Base-by-base conservation (phyloP, 1,140 invertebrate genomes). In the Leptopilina clavipes region DNA sequence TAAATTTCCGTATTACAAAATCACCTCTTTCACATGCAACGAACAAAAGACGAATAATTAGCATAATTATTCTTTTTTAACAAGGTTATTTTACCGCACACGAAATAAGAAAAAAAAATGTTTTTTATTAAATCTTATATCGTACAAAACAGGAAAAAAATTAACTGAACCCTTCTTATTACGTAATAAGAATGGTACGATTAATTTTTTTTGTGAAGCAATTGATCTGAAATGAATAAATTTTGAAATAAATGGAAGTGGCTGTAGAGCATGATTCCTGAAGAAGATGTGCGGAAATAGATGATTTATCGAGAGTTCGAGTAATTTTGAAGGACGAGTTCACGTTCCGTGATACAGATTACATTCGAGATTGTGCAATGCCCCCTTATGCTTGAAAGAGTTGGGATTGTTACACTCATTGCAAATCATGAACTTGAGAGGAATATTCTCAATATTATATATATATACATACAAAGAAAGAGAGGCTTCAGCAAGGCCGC, bases 301-400 rank as follows among this genome's bases (percentile, higher is more conserved):
- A n/a, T 65, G 56, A 14, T 65, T 65, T 37, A 31, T 37, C 22
- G 22, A 65, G 56, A 65, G 56, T 65, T 65, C 19, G 12, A 65
- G 22, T 65, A 65, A 65, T 65, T 65, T 65, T 65, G 56, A 65
- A 65, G 56, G 56, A 65, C 56, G 56, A 65, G 56, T 65, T 65
- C 56, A 65, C 56, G 22, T 65, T 65, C 56, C 56, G 56, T 31
- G 25, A 37, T 65, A 65, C 56, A 65, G 56, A 65, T 65, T 37
- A 65, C 56, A 65, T 31, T 65, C 19, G 5, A 65, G 56, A 65
- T 65, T 65, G 56, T 65, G 56, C 56, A 65, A 65, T 65, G 25
- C 56, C 54, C 56, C 54, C 56, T 65, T 65, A 65, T 65, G 56
- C 22, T 65, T 65, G 56, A 65, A 31, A 65, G 22, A 65, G 22